Evolutionary conservation across 2,888 invertebrate genomes (phyloP).

Genomic region (Drosophila stalkeri): DNA sequence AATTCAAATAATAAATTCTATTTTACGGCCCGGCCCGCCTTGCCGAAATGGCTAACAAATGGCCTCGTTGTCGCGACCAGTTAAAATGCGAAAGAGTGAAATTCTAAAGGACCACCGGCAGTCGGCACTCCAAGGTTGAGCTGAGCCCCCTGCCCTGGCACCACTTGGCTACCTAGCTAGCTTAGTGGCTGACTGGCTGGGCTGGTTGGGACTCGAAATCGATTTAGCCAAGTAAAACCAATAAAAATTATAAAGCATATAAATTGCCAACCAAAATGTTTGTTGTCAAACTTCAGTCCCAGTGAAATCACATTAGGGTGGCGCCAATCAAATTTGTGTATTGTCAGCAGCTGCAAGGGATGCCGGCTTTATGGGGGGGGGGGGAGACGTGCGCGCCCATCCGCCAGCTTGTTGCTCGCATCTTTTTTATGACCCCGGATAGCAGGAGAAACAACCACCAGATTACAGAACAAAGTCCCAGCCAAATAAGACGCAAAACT

Average conservation of each 20-base stretch:
- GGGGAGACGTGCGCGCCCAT: too few species aligned
- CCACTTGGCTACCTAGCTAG: neutral
- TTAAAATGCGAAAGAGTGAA: constrained; percentile 48
- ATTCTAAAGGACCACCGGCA: constrained; percentile 19
- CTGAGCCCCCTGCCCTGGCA: neutral
- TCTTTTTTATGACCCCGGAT: constrained; percentile 41
- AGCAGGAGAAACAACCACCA: constrained; percentile 45
- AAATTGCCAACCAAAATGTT: constrained; percentile 74
- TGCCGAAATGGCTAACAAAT: constrained; percentile 57
- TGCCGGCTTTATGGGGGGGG: neutral
- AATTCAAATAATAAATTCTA: constrained; percentile 74
- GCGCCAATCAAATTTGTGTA: constrained; percentile 72
- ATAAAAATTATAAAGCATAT: constrained; percentile 71
- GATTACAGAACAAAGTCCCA: constrained; percentile 20
- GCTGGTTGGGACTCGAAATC: constrained; percentile 47
- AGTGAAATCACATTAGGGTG: constrained; percentile 63
- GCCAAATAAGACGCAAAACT: constrained; percentile 24
- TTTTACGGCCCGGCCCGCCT: constrained; percentile 70
- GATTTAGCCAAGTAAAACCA: constrained; percentile 60
- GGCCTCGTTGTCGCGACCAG: constrained; percentile 50
- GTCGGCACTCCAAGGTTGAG: neutral
- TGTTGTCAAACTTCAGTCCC: constrained; percentile 63
- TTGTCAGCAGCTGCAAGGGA: constrained; percentile 47
- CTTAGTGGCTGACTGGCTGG: constrained; percentile 11
- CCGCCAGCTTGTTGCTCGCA: constrained; percentile 23